These are phyloP conservation scores for Calosoma granatense DNA, from an alignment of 1,140 invertebrate species.

Conservation along the genomic window DNA sequence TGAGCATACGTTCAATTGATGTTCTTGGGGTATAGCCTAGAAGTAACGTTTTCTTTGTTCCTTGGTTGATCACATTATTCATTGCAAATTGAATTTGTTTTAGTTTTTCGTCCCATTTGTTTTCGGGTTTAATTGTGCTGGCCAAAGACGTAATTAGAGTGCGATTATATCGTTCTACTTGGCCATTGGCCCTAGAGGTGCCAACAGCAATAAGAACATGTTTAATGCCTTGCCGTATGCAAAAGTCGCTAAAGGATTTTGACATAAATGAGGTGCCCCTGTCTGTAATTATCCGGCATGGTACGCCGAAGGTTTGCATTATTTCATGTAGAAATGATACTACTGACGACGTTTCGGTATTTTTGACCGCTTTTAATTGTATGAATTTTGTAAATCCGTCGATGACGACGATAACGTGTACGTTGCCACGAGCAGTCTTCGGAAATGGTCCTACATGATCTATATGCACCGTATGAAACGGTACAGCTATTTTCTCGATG, in stretches of 20 bases:
- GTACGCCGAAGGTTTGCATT: slow-evolving; percentile 23
- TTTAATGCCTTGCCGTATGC: slow-evolving; percentile 21
- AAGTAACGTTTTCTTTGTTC: too few species aligned
- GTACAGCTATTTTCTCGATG: slow-evolving; percentile 12
- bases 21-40: too few species aligned
- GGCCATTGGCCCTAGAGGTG: slow-evolving; percentile 28
- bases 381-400: slow-evolving; percentile 32
- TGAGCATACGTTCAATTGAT: too few species aligned
- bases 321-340: slow-evolving; percentile 8
- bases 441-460: slow-evolving; percentile 21
- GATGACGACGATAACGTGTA: slow-evolving; percentile 26
- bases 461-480: slow-evolving; percentile 17
- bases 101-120: slow-evolving; percentile 22
- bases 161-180: slow-evolving; percentile 23
- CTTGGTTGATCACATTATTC: too few species aligned
- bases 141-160: slow-evolving; percentile 23
- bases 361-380: slow-evolving; percentile 1
- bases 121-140: slow-evolving; percentile 13
- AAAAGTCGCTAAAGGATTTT: slow-evolving; percentile 19
- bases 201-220: slow-evolving; percentile 26
- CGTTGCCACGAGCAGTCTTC: slow-evolving; percentile 20
- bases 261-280: slow-evolving; percentile 28
- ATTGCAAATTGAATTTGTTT: slow-evolving; percentile 23
- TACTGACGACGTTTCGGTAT: not conserved
- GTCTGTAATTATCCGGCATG: slow-evolving; percentile 25